These are phyloP conservation scores for Chloroceryle amazona DNA, from an alignment of 2,797 vertebrate species.

Conservation along the genomic window DNA sequence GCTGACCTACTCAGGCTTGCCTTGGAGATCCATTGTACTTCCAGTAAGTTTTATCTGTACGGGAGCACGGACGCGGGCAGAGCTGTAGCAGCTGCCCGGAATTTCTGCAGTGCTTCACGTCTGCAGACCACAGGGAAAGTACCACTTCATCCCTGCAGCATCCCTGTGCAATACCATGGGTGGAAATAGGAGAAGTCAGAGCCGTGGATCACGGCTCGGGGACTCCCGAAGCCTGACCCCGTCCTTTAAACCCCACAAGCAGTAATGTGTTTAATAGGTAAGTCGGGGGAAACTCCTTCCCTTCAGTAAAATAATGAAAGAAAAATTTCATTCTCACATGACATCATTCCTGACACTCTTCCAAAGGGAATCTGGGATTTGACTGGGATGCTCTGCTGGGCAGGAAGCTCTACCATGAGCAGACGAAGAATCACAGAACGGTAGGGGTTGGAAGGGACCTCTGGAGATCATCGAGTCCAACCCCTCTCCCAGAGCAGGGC, in stretches of 20 bases:
- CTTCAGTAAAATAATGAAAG: accelerated
- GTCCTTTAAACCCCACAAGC: background rate
- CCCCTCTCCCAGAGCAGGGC: too few relatives aligned
- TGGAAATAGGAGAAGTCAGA: accelerated
- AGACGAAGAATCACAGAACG: background rate
- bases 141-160: background rate
- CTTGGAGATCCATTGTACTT: background rate
- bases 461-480: too few relatives aligned
- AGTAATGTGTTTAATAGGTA: accelerated
- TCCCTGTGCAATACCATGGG: accelerated
- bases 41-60: background rate
- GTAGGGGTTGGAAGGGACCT: too few relatives aligned
- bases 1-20: slow-evolving; percentile 61
- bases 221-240: background rate
- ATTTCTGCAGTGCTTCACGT: background rate
- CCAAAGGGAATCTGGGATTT: background rate
- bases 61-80: accelerated
- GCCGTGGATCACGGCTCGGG: accelerated
- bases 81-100: background rate
- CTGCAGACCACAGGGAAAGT: background rate
- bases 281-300: background rate
- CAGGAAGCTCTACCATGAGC: background rate
- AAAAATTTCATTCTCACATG: accelerated
- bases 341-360: background rate
- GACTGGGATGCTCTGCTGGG: accelerated